phyloP scores from a whole-genome alignment of 2,888 invertebrate species.

The Nomada fabriciana region DNA sequence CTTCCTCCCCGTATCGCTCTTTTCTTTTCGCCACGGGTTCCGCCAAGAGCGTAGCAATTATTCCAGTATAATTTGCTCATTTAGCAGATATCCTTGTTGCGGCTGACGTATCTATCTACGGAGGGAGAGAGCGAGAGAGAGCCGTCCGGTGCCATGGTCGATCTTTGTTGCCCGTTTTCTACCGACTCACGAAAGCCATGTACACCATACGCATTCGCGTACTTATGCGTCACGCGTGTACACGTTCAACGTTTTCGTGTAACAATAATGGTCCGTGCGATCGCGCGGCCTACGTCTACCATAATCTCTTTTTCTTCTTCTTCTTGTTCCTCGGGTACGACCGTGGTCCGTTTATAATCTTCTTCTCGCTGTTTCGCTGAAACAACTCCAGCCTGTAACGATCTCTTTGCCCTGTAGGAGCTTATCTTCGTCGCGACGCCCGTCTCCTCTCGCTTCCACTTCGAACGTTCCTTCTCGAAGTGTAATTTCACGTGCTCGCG shows the following conservation, averaged over 20 bases:
- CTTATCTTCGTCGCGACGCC: neutral
- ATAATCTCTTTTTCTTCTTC: neutral
- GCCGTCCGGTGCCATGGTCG: conserved; percentile 48
- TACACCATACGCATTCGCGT: conserved; percentile 1
- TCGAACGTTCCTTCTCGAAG: conserved; percentile 13
- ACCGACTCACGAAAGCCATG: conserved; percentile 7
- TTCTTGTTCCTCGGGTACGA: neutral
- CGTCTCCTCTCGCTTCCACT: conserved; percentile 11
- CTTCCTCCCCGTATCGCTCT: conserved; percentile 3
- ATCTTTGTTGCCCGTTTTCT: conserved; percentile 30
- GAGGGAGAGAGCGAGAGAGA: conserved; percentile 47
- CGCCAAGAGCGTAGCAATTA: conserved; percentile 75
- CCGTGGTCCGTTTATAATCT: neutral
- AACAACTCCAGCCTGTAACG: conserved; percentile 4
- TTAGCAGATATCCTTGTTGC: conserved; percentile 80
- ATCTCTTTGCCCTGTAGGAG: neutral
- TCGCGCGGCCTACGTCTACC: neutral
- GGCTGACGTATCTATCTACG: conserved; percentile 74
- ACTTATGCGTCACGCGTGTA: neutral
- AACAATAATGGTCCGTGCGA: conserved; percentile 37
- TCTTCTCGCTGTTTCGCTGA: conserved; percentile 2
- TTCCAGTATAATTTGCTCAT: conserved; percentile 78
- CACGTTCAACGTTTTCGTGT: conserved; percentile 39
- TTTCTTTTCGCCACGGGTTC: conserved; percentile 44
- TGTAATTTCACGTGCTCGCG: conserved; percentile 31